phyloP scores from a whole-genome alignment of 1,140 invertebrate genomes.

The Drosophila dunni region DNA sequence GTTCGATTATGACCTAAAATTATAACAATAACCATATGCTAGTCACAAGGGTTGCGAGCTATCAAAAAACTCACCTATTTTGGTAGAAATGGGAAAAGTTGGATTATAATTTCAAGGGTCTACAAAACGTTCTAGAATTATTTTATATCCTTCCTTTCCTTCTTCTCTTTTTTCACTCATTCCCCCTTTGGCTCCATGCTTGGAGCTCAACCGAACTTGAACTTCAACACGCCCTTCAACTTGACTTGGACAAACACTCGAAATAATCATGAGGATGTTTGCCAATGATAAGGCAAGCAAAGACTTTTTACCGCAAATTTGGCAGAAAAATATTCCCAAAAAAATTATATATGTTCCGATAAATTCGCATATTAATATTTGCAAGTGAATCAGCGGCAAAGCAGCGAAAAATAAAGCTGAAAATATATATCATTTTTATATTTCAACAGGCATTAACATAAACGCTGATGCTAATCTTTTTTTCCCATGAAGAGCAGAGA shows the following conservation, averaged over 20 bases:
- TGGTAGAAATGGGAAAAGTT: no score
- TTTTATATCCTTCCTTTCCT: background rate
- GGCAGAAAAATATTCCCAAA: slow-evolving; percentile 7
- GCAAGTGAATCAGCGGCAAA: slow-evolving; percentile 70
- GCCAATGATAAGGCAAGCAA: slow-evolving; percentile 53
- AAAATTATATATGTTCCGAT: background rate
- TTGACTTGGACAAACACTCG: slow-evolving; percentile 20
- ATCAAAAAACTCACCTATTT: background rate
- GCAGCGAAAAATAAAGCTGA: slow-evolving; percentile 52
- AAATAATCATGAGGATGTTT: slow-evolving; percentile 63
- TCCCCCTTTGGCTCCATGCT: background rate
- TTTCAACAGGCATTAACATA: slow-evolving; percentile 76
- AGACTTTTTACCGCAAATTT: slow-evolving; percentile 22
- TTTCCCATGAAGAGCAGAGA: slow-evolving; percentile 72
- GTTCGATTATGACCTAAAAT: slow-evolving; percentile 22
- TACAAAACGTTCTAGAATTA: no score
- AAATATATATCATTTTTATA: slow-evolving; percentile 70
- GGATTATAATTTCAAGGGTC: no score
- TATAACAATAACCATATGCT: slow-evolving; percentile 10
- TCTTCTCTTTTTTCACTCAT: background rate
- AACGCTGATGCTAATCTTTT: slow-evolving; percentile 77
- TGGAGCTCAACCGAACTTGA: slow-evolving; percentile 61
- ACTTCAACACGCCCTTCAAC: slow-evolving; percentile 71
- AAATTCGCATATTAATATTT: slow-evolving; percentile 45
- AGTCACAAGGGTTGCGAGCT: background rate